Evolutionary conservation across 2,113 vertebrate genomes (phyloP).

Genomic region (Pica pica): DNA sequence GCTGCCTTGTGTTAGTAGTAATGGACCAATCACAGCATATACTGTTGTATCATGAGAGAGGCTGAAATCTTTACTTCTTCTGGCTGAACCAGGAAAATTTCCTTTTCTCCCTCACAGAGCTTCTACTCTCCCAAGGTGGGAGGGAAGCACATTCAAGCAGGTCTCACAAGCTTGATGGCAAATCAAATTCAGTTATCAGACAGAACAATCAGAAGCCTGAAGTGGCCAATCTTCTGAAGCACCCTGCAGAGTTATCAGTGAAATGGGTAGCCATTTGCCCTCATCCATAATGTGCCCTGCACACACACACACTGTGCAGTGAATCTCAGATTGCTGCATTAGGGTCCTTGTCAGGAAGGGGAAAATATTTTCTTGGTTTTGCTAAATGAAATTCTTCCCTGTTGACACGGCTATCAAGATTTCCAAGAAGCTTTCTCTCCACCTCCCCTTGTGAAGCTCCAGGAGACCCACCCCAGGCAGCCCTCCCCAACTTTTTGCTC

Average conservation of each 20-base stretch:
- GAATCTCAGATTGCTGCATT: not conserved
- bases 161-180: not conserved
- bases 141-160: not conserved
- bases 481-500: not conserved
- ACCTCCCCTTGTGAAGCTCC: fast-evolving
- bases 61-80: not conserved
- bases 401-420: not conserved
- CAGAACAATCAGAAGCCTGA: not conserved
- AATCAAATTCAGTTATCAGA: not conserved
- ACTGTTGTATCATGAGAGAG: not conserved
- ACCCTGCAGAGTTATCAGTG: not conserved
- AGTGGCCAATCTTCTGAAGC: not conserved
- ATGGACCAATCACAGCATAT: not conserved
- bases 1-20: not conserved
- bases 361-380: not conserved
- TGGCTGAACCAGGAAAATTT: not conserved
- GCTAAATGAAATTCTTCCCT: not conserved
- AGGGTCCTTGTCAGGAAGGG: not conserved
- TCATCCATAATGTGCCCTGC: not conserved
- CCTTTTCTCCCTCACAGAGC: not conserved
- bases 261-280: not conserved
- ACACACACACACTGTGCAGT: not conserved
- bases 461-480: not conserved
- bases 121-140: not conserved
- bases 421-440: not conserved